Evolutionary conservation across 2,888 invertebrate genomes (phyloP), one percentile per base, ranked within the genome.

Genomic region (Drosophila mayaguana): DNA sequence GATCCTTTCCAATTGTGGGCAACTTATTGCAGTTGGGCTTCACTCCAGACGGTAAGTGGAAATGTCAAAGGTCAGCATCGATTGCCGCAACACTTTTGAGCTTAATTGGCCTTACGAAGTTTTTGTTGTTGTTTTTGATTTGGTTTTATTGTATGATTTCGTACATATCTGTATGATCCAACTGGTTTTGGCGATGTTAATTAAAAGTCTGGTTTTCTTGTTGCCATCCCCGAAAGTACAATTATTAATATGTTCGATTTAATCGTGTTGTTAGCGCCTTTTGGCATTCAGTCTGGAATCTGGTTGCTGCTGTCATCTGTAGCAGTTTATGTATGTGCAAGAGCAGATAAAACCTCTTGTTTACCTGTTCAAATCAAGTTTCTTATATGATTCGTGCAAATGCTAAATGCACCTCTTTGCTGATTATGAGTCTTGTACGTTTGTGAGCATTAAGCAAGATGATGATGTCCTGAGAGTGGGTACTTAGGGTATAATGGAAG

Each of bases 201-300:
- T 64, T 62, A 53, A 18, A 48, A 63, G 50, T 72, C 62, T 63
- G 54, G 62, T 67, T 80, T 62, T 50, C 16, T 65, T 70, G 70
- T 81, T 81, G 60, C 55, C 32, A 77, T 56, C 56, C 53, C 43
- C 43, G 59, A 60, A 56, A 60, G 32, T 66, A 50, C 64, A 78
- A 60, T 69, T 63, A 69, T 70, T 66, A 63, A 66, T 67, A 72
- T 70, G 67, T 75, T 65, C 48, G 9, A 28, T 59, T 55, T 54
- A 56, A 56, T 73, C 68, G 65, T 55, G 60, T 55, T 63, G 50
- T 78, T 80, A 54, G 72, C 78, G 75, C 89, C 83, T 75, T 80
- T 88, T 86, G 87, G 72, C 84, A 85, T 86, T 85, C 79, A 76
- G 60, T 38, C 70, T 61, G 36, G 40, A 54, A 69, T 74, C 60